A percentile compares a stretch with the other conserved stretches of the same genome.
These are phyloP conservation scores for Prolemur simus DNA, from an alignment of 2,113 vertebrate species.

Conservation along the genomic window DNA sequence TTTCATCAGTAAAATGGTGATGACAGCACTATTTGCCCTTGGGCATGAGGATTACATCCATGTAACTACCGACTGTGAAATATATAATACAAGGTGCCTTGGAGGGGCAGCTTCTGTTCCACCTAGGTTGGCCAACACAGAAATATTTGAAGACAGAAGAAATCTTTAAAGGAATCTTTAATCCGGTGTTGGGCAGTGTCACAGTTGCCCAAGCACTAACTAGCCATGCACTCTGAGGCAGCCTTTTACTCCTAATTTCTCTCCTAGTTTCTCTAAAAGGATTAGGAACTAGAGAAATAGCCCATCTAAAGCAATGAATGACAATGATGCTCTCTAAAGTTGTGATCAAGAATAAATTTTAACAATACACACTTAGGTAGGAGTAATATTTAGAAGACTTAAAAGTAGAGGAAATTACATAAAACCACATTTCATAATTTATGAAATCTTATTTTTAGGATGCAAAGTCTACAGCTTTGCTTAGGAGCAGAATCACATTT, in stretches of 20 bases:
- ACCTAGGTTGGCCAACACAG: not conserved
- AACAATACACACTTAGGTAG: not conserved
- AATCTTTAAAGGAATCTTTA: not conserved
- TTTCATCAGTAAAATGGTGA: not conserved
- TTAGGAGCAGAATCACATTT: not conserved
- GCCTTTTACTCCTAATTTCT: not conserved
- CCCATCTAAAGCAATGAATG: not conserved
- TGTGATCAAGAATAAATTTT: not conserved
- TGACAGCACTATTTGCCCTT: not conserved
- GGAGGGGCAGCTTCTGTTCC: not conserved
- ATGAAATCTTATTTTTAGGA: conserved; percentile 66
- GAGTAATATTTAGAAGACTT: conserved; percentile 28
- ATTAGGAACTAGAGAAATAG: not conserved
- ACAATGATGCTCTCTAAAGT: not conserved
- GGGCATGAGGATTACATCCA: not conserved
- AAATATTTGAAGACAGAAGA: not conserved
- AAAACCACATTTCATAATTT: conserved; percentile 63
- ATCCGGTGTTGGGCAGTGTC: too few species aligned
- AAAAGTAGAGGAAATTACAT: not conserved
- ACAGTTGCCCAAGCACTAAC: not conserved
- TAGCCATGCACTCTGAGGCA: not conserved
- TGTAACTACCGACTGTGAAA: not conserved
- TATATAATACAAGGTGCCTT: not conserved
- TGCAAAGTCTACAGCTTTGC: not conserved
- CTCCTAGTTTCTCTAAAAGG: not conserved